Conservation (phyloP, 2,113 vertebrate genomes). For the Coptodon bakossiorum region DNA sequence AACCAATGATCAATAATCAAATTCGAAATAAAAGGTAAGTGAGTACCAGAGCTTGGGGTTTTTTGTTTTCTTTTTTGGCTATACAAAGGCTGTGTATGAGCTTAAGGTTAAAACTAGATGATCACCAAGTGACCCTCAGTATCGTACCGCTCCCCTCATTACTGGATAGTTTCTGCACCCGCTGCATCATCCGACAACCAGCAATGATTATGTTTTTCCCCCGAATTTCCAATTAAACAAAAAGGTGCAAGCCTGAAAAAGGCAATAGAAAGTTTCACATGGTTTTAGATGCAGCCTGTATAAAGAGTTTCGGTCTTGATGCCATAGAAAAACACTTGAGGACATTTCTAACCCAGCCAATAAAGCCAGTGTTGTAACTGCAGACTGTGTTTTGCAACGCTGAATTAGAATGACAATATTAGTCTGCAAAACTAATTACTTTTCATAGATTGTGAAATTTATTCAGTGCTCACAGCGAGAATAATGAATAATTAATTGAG, state of each 20-base stretch:
- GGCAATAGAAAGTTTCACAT: neutral
- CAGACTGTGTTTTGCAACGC: neutral
- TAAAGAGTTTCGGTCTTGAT: neutral
- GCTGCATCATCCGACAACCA: neutral
- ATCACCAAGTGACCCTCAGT: neutral
- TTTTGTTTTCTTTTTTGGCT: neutral
- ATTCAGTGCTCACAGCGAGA: neutral
- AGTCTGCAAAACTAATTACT: neutral
- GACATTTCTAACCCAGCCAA: neutral
- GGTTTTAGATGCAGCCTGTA: neutral
- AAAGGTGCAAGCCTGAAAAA: neutral
- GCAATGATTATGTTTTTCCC: neutral
- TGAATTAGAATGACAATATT: neutral
- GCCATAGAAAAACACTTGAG: neutral
- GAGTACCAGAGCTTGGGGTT: neutral
- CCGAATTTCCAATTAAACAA: neutral
- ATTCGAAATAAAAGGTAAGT: neutral
- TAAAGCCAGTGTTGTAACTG: neutral
- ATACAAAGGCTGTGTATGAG: neutral
- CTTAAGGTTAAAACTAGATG: neutral
- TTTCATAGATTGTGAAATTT: neutral
- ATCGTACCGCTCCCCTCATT: neutral
- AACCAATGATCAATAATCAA: constrained; percentile 38
- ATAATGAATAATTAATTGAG: constrained; percentile 10
- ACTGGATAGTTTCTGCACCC: neutral